Conservation (phyloP, 2,113 vertebrate genomes). For the Columba janthina region DNA sequence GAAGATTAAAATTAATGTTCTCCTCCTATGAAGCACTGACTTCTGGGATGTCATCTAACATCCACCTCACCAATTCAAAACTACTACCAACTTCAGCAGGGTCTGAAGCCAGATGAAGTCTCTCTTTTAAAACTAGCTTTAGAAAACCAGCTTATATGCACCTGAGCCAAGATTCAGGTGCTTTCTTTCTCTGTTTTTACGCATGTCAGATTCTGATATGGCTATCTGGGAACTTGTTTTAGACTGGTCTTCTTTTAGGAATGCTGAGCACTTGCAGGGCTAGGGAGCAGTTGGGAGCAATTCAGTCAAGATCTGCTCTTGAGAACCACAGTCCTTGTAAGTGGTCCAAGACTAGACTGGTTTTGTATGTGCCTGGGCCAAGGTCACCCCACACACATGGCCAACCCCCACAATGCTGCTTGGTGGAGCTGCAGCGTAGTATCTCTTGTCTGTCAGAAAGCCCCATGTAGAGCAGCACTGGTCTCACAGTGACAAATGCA, state of each 20-base stretch:
- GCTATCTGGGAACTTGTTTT: background rate
- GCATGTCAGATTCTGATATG: background rate
- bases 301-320: background rate
- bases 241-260: background rate
- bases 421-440: rapidly evolving
- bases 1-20: background rate
- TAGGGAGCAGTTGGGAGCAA: background rate
- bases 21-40: background rate
- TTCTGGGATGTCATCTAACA: background rate
- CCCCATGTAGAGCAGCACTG: background rate
- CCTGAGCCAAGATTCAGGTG: background rate
- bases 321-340: background rate
- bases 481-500: background rate
- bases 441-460: background rate
- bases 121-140: background rate
- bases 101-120: background rate
- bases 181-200: background rate
- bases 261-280: background rate
- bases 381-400: background rate
- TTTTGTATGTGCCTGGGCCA: background rate
- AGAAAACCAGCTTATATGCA: background rate
- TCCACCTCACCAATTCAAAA: background rate
- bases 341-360: background rate
- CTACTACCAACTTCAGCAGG: background rate
- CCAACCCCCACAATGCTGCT: no score